Base-by-base conservation (phyloP, 2,113 vertebrate species). In the Dunckerocampus dactyliophorus region DNA sequence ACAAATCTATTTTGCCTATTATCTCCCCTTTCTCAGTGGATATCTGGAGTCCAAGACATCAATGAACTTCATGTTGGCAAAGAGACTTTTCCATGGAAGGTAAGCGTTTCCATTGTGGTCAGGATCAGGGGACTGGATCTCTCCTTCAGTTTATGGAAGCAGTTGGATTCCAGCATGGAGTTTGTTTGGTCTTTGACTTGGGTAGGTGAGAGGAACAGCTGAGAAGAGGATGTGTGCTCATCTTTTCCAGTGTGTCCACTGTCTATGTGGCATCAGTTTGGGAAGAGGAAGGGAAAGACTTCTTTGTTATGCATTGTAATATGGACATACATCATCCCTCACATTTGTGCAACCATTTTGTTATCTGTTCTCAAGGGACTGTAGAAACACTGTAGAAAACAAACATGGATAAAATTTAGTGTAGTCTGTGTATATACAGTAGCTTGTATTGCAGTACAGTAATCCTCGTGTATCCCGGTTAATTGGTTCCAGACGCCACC, bases 31-130 rank as follows among this genome's bases (percentile, higher is more conserved):
- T 79, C 68, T 76, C 78, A 92, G 91, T 74, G 86, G 82, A 81
- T 98, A 93, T 89, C 89, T 99, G 45, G 94, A 98, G 79, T 92
- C 94, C 84, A 98, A 96, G 87, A 96, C 95, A 57, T 93, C 95
- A 49, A 91, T 99, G 94, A 98, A 98, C 82, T 93, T 91, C 79
- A 95, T 96, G 95, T 76, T 98, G 90, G 95, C 95, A 15, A 93
- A 90, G 62, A 92, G 87, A 77, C 93, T 98, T 82, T 99, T 99
- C 89, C 91, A 93, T 81, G 93, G 89, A 91, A 95, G 94, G 95
- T 98, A 89, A 85, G 89, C 77, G 71, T 79, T 89, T 89, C 82
- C 83, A 88, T 68, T 79, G 78, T 71, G 80, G 82, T 89, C 28
- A 52, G 81, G 70, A 76, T 74, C 64, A 48, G 46, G 70, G 71